Conservation (phyloP, 2,797 vertebrate genomes). For the Lophius americanus region DNA sequence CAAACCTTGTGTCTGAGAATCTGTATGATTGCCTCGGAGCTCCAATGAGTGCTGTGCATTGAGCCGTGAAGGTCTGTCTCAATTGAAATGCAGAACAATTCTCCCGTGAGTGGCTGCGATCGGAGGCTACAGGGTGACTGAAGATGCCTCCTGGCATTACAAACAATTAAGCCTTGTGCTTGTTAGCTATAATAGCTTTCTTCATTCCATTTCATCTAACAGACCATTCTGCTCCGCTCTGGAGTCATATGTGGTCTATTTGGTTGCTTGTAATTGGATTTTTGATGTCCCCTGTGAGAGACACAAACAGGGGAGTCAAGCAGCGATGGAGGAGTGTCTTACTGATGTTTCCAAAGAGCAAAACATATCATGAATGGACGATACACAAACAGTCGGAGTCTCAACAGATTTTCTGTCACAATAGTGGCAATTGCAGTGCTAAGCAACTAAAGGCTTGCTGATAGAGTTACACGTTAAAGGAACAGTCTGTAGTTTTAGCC, state of each 20-base stretch:
- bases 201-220: slow-evolving; percentile 66
- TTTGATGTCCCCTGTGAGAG: slow-evolving; percentile 42
- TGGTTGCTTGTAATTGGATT: slow-evolving; percentile 69
- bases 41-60: slow-evolving; percentile 35
- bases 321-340: slow-evolving; percentile 2
- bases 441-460: slow-evolving; percentile 1
- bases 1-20: slow-evolving; percentile 25
- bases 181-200: slow-evolving; percentile 76
- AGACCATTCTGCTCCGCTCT: slow-evolving; percentile 41
- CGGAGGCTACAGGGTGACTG: slow-evolving; percentile 46
- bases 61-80: slow-evolving; percentile 58
- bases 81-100: slow-evolving; percentile 65
- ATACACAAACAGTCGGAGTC: slow-evolving; percentile 13
- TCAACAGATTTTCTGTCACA: slow-evolving; percentile 22
- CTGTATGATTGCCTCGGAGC: slow-evolving; percentile 34
- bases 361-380: slow-evolving; percentile 19
- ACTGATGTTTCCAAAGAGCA: slow-evolving; percentile 19
- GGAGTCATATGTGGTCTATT: slow-evolving; percentile 64
- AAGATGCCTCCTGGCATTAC: slow-evolving; percentile 53
- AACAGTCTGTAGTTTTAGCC: background rate
- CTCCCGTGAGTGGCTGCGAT: slow-evolving; percentile 41
- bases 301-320: slow-evolving; percentile 6
- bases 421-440: background rate
- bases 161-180: slow-evolving; percentile 61
- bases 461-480: background rate